A percentile compares a stretch with the other conserved stretches of the same genome.
phyloP scores from a whole-genome alignment of 2,113 vertebrate species.

The Prionailurus viverrinus region DNA sequence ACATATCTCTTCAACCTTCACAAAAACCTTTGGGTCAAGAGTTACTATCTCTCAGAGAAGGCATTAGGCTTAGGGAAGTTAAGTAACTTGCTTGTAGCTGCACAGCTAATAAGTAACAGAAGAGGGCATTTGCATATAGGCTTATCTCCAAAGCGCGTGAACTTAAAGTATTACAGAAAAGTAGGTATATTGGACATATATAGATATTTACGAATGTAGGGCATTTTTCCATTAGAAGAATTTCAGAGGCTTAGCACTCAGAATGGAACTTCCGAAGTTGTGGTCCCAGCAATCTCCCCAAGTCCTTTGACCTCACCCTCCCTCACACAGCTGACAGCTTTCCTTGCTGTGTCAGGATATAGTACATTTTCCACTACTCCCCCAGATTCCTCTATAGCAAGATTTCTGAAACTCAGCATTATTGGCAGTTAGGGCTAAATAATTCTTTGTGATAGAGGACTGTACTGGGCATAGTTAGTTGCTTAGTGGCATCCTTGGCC shows the following conservation, averaged over 20 bases:
- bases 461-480: background rate
- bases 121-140: background rate
- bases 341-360: background rate
- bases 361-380: background rate
- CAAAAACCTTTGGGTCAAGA: background rate
- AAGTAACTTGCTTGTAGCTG: background rate
- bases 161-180: background rate
- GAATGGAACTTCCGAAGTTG: background rate
- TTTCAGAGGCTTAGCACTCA: background rate
- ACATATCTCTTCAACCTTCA: background rate
- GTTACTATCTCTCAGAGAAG: conserved; percentile 6
- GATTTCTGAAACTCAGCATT: background rate
- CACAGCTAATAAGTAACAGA: background rate
- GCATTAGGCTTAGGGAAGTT: background rate
- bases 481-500: background rate
- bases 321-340: background rate
- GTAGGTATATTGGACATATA: background rate
- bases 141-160: background rate
- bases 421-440: background rate
- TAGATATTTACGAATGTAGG: background rate
- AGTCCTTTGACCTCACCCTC: background rate
- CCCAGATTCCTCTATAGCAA: background rate
- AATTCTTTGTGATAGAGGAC: background rate
- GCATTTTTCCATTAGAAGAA: background rate
- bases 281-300: background rate